Percentiles rank a stretch among this genome's conserved stretches.
Conservation (phyloP, 1,140 invertebrate genomes). For the Callitettix versicolor region DNA sequence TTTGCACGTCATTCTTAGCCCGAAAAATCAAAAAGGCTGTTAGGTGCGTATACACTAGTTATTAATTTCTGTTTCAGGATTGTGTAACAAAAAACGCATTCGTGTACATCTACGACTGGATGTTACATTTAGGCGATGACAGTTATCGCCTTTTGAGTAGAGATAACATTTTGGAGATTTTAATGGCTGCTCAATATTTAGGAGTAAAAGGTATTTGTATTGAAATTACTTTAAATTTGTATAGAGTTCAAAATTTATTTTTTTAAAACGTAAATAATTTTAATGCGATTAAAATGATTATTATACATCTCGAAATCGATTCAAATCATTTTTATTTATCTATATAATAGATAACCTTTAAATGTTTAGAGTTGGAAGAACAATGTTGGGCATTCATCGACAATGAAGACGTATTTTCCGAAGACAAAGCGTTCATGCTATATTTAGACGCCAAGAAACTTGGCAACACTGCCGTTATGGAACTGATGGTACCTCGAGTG, state of each 20-base stretch:
- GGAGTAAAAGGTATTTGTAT: slow-evolving; percentile 44
- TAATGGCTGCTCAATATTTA: slow-evolving; percentile 51
- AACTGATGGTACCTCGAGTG: slow-evolving; percentile 59
- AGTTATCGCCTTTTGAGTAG: slow-evolving; percentile 45
- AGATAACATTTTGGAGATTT: slow-evolving; percentile 55
- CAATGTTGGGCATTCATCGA: slow-evolving; percentile 63
- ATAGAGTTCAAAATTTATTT: too few species aligned
- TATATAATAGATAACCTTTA: too few species aligned
- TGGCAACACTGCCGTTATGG: slow-evolving; percentile 45
- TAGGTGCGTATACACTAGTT: too few species aligned
- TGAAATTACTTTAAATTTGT: neutral
- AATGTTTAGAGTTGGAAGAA: slow-evolving; percentile 53
- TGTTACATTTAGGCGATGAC: slow-evolving; percentile 46
- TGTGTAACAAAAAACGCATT: slow-evolving; percentile 48
- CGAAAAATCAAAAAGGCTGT: too few species aligned
- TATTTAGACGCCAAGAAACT: slow-evolving; percentile 47
- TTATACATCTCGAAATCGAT: too few species aligned
- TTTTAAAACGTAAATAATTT: too few species aligned
- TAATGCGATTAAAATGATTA: too few species aligned
- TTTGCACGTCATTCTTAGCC: too few species aligned
- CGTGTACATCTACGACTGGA: slow-evolving; percentile 61
- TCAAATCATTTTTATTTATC: too few species aligned
- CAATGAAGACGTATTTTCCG: slow-evolving; percentile 51
- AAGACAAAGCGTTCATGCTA: slow-evolving; percentile 55
- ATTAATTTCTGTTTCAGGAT: slow-evolving; percentile 31